Base-by-base conservation (phyloP, 2,888 invertebrate species). In the Ectemnius lituratus region DNA sequence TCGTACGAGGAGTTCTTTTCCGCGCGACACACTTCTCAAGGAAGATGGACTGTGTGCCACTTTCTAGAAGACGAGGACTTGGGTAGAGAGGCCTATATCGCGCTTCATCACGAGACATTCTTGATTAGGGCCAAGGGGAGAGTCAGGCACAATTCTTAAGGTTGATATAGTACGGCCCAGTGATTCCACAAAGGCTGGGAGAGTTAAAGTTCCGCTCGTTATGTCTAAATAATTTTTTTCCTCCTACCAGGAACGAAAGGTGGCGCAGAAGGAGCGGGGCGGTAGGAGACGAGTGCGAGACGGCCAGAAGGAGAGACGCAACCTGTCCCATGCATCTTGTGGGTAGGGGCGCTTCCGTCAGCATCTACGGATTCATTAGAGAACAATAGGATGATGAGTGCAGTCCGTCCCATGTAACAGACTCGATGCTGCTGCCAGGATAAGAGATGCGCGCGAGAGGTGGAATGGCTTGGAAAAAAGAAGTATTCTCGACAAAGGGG, bases 291-390 rank as follows among this genome's bases (percentile, higher is more conserved):
- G 67, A 59, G 28, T 59, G 59, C 62, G 74, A 52, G 74, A 64
- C 63, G 60, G 67, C 46, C 59, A 64, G 67, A 60, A 75, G 73
- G 60, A 79, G 73, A 80, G 82, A 83, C 78, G 80, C 80, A 86
- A 87, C 86, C 85, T 86, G 88, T 86, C 82, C 84, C 82, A 84
- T 86, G 86, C 75, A 85, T 87, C 86, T 87, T 85, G 82, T 77
- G 79, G 76, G 84, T 73, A 75, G 82, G 76, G 76, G 76, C 82
- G 87, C 88, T 89, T 89, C 89, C 88, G 88, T 89, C 89, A 88
- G 88, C 85, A 86, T 89, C 88, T 86, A 89, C 87, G 87, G 88
- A 89, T 90, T 90, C 89, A 90, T 90, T 89, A 90, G 88, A 89
- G 90, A 89, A 90, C 89, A 90, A 90, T 90, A 85, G 89, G 85